Percentiles rank a stretch among this genome's conserved stretches.
These are phyloP conservation scores for Scomberomorus guttatus DNA, from an alignment of 2,797 vertebrate genomes.

Conservation along the genomic window DNA sequence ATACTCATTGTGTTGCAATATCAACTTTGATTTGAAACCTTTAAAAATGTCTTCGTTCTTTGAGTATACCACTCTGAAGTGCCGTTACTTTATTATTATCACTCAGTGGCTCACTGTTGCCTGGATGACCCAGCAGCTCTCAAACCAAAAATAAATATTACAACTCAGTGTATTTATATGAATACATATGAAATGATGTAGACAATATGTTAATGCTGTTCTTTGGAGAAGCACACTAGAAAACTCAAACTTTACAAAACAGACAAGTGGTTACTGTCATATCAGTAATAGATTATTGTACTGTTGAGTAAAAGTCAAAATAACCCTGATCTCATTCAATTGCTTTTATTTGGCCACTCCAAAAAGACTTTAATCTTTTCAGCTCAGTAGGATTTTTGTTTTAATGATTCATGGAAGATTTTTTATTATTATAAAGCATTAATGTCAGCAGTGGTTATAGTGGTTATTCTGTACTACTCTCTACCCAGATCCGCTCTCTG, in stretches of 20 bases:
- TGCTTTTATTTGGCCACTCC: background rate
- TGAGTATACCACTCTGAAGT: background rate
- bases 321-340: no score
- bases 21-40: background rate
- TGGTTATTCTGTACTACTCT: constrained; percentile 3
- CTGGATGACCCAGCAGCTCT: background rate
- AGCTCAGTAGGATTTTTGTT: background rate
- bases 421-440: background rate
- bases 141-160: background rate
- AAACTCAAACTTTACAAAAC: no score
- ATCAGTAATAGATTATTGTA: no score
- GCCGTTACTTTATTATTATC: background rate
- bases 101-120: background rate
- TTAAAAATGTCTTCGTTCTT: background rate
- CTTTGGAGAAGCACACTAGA: no score
- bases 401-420: background rate
- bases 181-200: background rate
- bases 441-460: background rate
- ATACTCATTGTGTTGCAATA: background rate
- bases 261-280: no score
- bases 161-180: background rate
- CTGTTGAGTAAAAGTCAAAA: no score
- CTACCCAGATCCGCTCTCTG: constrained; percentile 88
- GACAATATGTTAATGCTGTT: background rate
- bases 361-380: background rate